Conservation (phyloP, 2,113 vertebrate genomes). For the Prochilodus magdalenae region DNA sequence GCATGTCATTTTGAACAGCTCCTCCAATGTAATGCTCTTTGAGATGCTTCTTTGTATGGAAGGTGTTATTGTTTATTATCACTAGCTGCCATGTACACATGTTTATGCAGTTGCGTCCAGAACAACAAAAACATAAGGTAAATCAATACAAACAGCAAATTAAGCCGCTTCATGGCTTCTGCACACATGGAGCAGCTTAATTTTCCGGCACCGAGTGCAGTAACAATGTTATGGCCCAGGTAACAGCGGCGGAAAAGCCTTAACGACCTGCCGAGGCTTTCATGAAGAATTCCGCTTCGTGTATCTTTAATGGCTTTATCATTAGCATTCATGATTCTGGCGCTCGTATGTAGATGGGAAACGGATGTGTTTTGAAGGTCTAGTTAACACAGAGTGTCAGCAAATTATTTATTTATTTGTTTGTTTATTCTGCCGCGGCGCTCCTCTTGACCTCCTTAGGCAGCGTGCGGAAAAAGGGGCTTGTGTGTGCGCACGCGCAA, state of each 20-base stretch:
- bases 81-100: too few relatives aligned
- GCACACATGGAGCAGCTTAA: neutral
- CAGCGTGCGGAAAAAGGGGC: neutral
- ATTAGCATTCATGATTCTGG: neutral
- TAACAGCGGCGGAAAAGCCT: neutral
- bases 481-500: neutral
- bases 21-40: too few relatives aligned
- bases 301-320: constrained; percentile 1
- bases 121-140: neutral
- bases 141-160: neutral
- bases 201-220: neutral
- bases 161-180: neutral
- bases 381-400: neutral
- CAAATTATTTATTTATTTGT: neutral
- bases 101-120: neutral
- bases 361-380: neutral
- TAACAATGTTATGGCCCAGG: neutral
- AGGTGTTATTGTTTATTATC: too few relatives aligned
- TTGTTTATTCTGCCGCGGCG: neutral
- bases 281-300: neutral
- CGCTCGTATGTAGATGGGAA: neutral
- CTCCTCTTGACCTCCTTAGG: neutral
- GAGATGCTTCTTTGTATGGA: too few relatives aligned
- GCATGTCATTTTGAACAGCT: too few relatives aligned
- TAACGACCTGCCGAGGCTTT: neutral